These are phyloP conservation scores for Ericerus pela DNA, from an alignment of 1,140 invertebrate species.

Conservation along the genomic window DNA sequence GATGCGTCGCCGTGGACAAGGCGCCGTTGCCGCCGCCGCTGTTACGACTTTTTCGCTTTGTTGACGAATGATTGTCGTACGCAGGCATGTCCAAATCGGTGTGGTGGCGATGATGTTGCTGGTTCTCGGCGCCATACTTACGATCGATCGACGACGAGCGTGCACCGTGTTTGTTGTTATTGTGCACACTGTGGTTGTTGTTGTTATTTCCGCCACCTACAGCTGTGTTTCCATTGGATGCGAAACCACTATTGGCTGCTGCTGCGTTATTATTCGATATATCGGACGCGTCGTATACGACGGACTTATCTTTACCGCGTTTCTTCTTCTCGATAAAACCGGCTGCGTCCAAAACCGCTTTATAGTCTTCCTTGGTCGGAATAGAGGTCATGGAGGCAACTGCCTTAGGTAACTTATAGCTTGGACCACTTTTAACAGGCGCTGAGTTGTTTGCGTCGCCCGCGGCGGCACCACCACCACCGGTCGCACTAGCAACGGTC, in stretches of 20 bases:
- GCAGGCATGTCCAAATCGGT: slow-evolving; percentile 12
- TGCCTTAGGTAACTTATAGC: slow-evolving; percentile 49
- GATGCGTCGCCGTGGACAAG: slow-evolving; percentile 33
- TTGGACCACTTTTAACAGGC: slow-evolving; percentile 19
- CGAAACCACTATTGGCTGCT: not conserved
- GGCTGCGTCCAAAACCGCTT: slow-evolving; percentile 43
- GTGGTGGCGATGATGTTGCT: too few species aligned
- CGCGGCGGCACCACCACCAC: not conserved
- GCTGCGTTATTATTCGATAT: slow-evolving; percentile 21
- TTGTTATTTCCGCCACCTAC: slow-evolving; percentile 12
- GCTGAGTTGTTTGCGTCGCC: not conserved
- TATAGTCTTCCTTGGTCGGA: slow-evolving; percentile 67
- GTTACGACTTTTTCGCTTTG: not conserved
- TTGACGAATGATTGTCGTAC: slow-evolving; percentile 19
- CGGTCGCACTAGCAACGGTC: slow-evolving; percentile 23
- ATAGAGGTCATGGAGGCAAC: slow-evolving; percentile 71
- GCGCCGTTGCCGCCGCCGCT: slow-evolving; percentile 19
- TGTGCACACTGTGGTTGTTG: not conserved
- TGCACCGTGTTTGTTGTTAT: not conserved
- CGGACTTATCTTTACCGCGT: slow-evolving; percentile 31
- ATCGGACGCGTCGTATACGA: slow-evolving; percentile 35
- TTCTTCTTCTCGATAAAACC: slow-evolving; percentile 54
- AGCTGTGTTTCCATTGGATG: slow-evolving; percentile 3
- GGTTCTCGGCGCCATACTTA: too few species aligned
- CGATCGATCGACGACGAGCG: too few species aligned